Evolutionary conservation across 2,888 invertebrate species (phyloP), one percentile per base, ranked within the genome.

Genomic region (Lasioglossum villosulum): DNA sequence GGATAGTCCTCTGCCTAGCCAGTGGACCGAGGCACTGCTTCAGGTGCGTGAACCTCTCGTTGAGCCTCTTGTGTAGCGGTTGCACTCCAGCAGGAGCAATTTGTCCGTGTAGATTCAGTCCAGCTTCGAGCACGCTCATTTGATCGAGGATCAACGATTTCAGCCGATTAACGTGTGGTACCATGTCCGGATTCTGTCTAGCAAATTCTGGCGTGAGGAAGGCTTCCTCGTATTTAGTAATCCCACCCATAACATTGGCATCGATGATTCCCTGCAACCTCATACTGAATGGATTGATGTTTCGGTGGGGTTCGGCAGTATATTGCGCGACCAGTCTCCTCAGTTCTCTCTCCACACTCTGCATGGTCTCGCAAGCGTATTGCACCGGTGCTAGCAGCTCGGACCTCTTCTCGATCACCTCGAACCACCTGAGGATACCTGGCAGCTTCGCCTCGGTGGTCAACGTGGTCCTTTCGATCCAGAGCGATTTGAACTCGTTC

Each of bases 191-290:
- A 93, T 96, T 96, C 76, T 96, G 95, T 83, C 96, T 95, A 0
- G 96, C 95, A 93, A 98, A 99, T 91, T 98, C 98, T 16, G 97
- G 96, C 0, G 97, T 97, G 86, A 99, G 97, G 95, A 99, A 99
- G 0, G 99, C 99, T 92, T 98, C 98, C 94, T 99, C 98, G 94
- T 99, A 99, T 95, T 99, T 99, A 74, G 98, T 97, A 84, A 99
- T 97, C 23, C 99, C 99, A 3, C 99, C 98, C 96, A 98, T 98
- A 0, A 99, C 99, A 93, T 98, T 99, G 0, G 99, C 99, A 95
- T 99, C 99, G 89, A 99, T 98, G 52, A 99, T 98, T 2, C 99
- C 99, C 93, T 97, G 98, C 23, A 99, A 95, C 37, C 99, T 96
- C 99, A 99, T 99, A 4, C 98, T 98, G 93, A 99, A 98, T 0